These are phyloP conservation scores for Chrosomus eos DNA, from an alignment of 2,797 vertebrate species.

Conservation along the genomic window DNA sequence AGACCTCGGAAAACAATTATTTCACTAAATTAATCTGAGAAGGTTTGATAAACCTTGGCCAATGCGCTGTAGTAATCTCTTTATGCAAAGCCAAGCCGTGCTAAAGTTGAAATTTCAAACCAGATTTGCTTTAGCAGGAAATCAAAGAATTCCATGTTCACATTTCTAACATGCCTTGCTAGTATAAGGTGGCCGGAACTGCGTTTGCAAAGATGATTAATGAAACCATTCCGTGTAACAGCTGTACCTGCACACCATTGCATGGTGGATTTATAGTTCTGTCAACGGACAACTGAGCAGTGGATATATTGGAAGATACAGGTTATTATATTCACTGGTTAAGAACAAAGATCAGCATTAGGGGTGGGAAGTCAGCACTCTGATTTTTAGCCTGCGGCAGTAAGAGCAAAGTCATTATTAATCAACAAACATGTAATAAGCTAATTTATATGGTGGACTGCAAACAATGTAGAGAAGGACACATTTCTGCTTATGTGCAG, in stretches of 20 bases:
- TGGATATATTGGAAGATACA: not conserved
- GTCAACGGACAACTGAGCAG: not conserved
- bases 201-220: not conserved
- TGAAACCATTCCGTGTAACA: not conserved
- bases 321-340: not conserved
- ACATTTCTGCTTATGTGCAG: not conserved
- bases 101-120: slow-evolving; percentile 23
- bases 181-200: slow-evolving; percentile 46
- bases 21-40: not conserved
- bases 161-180: slow-evolving; percentile 65
- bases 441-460: not conserved
- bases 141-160: slow-evolving; percentile 69
- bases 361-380: slow-evolving; percentile 63
- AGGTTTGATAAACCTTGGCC: not conserved
- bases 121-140: slow-evolving; percentile 59
- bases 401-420: slow-evolving; percentile 49
- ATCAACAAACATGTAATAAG: slow-evolving; percentile 3
- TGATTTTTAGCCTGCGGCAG: slow-evolving; percentile 65
- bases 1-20: not conserved
- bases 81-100: not conserved
- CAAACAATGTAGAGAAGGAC: not conserved
- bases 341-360: slow-evolving; percentile 41
- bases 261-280: not conserved
- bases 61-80: slow-evolving; percentile 19
- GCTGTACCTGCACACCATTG: not conserved